Base-by-base conservation (phyloP, 2,113 vertebrate genomes). In the Rhea pennata region DNA sequence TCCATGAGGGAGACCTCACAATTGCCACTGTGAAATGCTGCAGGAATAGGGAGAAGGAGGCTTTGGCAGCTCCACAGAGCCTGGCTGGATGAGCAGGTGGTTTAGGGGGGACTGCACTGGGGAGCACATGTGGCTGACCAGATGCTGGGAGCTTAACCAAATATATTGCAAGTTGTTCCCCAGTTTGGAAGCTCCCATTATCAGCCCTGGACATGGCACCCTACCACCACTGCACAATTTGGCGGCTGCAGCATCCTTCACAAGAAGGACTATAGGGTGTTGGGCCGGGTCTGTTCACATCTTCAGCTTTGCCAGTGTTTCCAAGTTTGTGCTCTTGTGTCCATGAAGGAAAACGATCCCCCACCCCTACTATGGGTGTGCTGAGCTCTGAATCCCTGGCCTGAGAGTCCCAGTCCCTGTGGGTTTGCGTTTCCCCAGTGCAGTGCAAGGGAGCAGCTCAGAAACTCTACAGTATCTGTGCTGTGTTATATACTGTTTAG, bases 201-300 rank as follows among this genome's bases (percentile, higher is more conserved):
- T 33, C 7, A 0, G 16, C n/a, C 40, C 23, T 72, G 65, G 61
- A 6, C 12, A 0, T 1, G 71, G 71, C 51, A 26, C 16, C 72
- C 40, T 0, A 0, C 16, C 10, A 9, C 62, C 50, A 40, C 29
- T 0, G 0, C 27, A 64, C 53, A 8, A 61, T 51, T 14, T 6
- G 46, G 91, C 26, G 36, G 56, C 65, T 26, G 76, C 73, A 48
- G 59, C 7, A 6, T 27, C 9, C 17, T 8, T 20, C 5, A 26
- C 21, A 29, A 5, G 1, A 9, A 0, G 1, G 51, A 69, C 31
- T 54, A 17, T 3, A 36, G 46, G 56, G 15, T 26, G 66, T 46
- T 6, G 2, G 56, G 67, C 58, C 19, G 50, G 21, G 6, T 2
- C 58, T 4, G 2, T 8, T 17, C 61, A 39, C 62, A 8, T 46